These are phyloP conservation scores for Penaeus monodon DNA, from an alignment of 2,888 invertebrate species.

Conservation along the genomic window DNA sequence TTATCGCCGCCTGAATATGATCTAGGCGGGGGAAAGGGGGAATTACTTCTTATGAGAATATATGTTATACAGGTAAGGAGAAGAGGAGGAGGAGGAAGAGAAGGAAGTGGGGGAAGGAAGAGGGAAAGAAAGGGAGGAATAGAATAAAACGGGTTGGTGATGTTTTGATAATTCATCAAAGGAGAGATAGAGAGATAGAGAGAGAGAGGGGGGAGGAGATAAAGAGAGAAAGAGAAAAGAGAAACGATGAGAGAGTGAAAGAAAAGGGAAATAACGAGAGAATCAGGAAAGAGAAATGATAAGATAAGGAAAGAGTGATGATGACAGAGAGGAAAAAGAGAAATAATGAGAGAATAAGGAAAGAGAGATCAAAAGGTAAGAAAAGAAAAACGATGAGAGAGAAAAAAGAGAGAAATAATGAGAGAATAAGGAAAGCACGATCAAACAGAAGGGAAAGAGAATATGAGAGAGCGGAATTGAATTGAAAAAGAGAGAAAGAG, in stretches of 20 bases:
- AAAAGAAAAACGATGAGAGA: too few relatives aligned
- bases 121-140: not conserved
- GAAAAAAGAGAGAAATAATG: too few relatives aligned
- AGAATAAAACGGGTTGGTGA: too few relatives aligned
- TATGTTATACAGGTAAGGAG: not conserved
- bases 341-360: not conserved
- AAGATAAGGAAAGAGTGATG: not conserved
- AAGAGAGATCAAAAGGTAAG: too few relatives aligned
- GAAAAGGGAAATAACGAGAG: not conserved
- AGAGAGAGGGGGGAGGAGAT: not conserved
- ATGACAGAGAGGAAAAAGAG: not conserved
- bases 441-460: too few relatives aligned
- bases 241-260: not conserved
- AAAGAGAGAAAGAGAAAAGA: not conserved
- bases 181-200: not conserved
- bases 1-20: slow-evolving; percentile 29
- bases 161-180: too few relatives aligned
- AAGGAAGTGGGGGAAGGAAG: not conserved
- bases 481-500: too few relatives aligned
- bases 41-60: slow-evolving; percentile 30
- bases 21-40: slow-evolving; percentile 1
- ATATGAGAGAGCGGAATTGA: too few relatives aligned
- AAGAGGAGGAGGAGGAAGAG: not conserved
- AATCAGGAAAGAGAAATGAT: not conserved
- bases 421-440: too few relatives aligned